Base-by-base conservation (phyloP, 2,797 vertebrate species). In the Dallia pectoralis region DNA sequence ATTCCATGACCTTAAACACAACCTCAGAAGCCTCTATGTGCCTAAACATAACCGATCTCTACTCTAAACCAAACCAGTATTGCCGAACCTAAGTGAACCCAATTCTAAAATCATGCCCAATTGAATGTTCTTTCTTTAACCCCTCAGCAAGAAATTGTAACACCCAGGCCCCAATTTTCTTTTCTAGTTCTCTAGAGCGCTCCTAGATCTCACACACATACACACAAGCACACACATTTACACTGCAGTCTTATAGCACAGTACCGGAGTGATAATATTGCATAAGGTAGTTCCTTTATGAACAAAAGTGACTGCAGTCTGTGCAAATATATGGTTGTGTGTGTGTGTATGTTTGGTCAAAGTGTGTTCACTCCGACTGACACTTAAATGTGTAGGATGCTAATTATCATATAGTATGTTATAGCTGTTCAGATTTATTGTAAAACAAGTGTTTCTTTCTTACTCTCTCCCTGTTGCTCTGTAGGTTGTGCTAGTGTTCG, bases 401-500 rank as follows among this genome's bases (percentile, higher is more conserved):
- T 62, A 27, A 16, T 29, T 62, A 29, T 56, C 12, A 25, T 59
- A 25, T 19, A 12, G 9, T 59, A 27, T 59, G 8, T 59, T 59
- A 53, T 53, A 53, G 40, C 9, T 14, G 14, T 12, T 11, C 14
- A 12, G 40, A 1, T 44, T 9, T 44, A 44, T 1, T 14, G 4
- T 12, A 14, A 1, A 59, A 27, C 53, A 1, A 25, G 25, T 44
- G 9, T 56, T 51, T 72, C 11, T 77, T 8, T 82, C 25, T 74
- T 67, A 79, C 12, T 82, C 22, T 33, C 53, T 61, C 19, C 88
- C 82, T 89, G 87, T 79, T 64, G 85, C 86, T 90, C 91, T 89
- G n/a, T 90, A 99, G 98, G 98, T 99, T 87, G 98, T 99, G 89
- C 94, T 99, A 82, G 98, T 99, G 88, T 99, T 99, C 94, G 97